phyloP scores from a whole-genome alignment of 2,113 vertebrate species.

The Baryphthengus martii region DNA sequence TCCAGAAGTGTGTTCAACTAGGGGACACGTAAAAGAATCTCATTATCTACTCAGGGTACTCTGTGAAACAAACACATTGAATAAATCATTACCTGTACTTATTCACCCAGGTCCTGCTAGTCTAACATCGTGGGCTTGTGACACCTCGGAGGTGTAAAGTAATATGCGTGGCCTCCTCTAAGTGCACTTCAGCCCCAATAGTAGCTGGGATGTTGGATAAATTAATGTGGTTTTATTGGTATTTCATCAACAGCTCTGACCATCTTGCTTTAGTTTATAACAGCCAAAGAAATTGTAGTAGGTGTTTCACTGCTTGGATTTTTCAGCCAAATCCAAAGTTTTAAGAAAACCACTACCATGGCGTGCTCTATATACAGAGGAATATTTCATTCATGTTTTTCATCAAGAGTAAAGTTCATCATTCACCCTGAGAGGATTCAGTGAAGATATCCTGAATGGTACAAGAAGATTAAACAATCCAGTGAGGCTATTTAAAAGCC shows the following conservation, averaged over 20 bases:
- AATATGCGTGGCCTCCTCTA: background rate
- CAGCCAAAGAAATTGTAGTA: background rate
- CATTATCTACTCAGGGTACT: background rate
- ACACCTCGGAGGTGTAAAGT: background rate
- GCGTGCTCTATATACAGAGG: rapidly evolving
- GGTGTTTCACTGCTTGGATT: background rate
- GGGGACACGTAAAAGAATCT: background rate
- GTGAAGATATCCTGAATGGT: background rate
- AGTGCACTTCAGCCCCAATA: background rate
- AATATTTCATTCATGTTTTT: background rate
- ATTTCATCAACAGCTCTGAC: slow-evolving; percentile 23
- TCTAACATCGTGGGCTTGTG: background rate
- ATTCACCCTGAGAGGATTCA: background rate
- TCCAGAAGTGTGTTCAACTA: background rate
- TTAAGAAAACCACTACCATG: background rate
- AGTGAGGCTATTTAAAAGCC: background rate
- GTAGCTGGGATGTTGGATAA: background rate
- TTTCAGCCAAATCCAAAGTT: background rate
- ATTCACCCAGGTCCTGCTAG: background rate
- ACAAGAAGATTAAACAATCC: background rate
- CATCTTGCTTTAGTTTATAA: slow-evolving; percentile 11
- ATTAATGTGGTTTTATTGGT: slow-evolving; percentile 35
- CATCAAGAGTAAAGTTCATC: background rate
- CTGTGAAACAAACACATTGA: background rate
- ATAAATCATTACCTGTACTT: background rate